Percentiles rank a stretch among this genome's conserved stretches.
These are phyloP conservation scores for Clarias gariepinus DNA, from an alignment of 2,113 vertebrate species.

Conservation along the genomic window DNA sequence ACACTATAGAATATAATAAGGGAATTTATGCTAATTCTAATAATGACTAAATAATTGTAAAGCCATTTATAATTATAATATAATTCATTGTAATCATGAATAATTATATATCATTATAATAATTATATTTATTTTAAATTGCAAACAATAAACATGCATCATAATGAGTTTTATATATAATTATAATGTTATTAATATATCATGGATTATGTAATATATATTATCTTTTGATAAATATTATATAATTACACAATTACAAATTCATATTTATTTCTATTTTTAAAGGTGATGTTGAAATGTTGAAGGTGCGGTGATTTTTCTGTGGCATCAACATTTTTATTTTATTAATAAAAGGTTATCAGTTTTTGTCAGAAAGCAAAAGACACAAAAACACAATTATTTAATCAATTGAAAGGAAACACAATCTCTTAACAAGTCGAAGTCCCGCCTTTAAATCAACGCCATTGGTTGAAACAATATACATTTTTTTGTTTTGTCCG, in stretches of 20 bases:
- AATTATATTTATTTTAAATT: not conserved
- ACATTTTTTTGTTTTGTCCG: too few relatives aligned
- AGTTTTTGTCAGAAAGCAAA: not conserved
- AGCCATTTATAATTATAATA: not conserved
- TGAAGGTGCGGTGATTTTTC: too few relatives aligned
- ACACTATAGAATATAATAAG: too few relatives aligned
- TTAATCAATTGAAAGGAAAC: too few relatives aligned
- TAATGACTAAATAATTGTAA: not conserved
- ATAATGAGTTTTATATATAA: not conserved
- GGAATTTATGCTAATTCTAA: not conserved
- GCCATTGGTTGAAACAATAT: not conserved
- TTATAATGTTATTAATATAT: not conserved
- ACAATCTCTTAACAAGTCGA: not conserved
- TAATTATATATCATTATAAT: not conserved
- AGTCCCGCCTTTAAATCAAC: not conserved
- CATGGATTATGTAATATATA: not conserved
- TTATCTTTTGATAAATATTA: too few relatives aligned
- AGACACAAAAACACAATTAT: not conserved
- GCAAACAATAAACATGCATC: not conserved
- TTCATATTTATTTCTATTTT: too few relatives aligned
- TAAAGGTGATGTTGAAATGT: too few relatives aligned
- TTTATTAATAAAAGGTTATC: too few relatives aligned
- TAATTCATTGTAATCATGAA: too few relatives aligned
- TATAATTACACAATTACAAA: too few relatives aligned
- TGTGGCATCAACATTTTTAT: too few relatives aligned